These are phyloP conservation scores for Charina bottae DNA, from an alignment of 2,113 vertebrate species.

Conservation along the genomic window DNA sequence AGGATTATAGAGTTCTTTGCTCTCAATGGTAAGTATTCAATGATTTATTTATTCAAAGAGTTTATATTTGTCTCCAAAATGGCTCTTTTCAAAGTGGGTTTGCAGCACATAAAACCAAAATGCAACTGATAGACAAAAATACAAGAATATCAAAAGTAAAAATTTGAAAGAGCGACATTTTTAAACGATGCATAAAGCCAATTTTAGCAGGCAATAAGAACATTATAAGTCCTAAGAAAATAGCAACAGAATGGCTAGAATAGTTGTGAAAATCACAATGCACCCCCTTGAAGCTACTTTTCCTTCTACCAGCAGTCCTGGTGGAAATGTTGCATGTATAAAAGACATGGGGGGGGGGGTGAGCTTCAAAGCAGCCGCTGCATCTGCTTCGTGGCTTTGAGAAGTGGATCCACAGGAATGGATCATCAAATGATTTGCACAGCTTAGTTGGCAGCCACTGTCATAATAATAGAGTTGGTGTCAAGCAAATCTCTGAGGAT, in stretches of 20 bases:
- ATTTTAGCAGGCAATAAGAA: background rate
- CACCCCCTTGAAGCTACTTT: background rate
- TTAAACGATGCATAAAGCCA: background rate
- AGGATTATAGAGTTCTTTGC: background rate
- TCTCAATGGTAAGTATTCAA: background rate
- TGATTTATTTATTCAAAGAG: background rate
- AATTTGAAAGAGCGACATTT: background rate
- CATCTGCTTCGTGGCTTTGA: background rate
- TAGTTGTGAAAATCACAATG: background rate
- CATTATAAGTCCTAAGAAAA: background rate
- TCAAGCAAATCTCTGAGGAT: background rate
- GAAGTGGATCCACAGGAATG: background rate
- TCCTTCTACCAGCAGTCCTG: background rate
- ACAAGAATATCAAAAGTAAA: background rate
- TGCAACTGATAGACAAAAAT: background rate
- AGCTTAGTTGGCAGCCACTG: background rate
- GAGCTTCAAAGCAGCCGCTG: background rate
- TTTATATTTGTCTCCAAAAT: background rate
- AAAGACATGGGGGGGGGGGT: background rate
- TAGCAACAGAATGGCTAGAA: background rate
- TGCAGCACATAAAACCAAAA: background rate
- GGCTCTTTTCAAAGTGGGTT: background rate
- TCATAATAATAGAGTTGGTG: background rate
- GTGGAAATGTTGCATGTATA: background rate
- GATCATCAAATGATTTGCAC: background rate